phyloP scores from a whole-genome alignment of 2,888 invertebrate species.

The Cantharis rustica region DNA sequence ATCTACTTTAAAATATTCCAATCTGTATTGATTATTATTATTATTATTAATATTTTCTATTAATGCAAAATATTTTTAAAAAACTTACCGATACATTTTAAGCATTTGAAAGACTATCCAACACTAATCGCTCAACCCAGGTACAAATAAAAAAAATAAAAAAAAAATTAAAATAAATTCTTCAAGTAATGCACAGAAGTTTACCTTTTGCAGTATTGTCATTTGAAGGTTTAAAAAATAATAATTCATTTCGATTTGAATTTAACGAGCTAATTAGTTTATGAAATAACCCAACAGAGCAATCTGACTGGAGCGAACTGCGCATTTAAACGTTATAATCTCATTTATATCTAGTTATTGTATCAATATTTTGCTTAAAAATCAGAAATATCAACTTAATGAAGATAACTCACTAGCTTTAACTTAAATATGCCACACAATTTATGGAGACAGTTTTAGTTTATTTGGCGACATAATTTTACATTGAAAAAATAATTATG shows the following conservation, averaged over 20 bases:
- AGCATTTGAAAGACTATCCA: not conserved
- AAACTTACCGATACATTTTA: not conserved
- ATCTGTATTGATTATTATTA: not conserved
- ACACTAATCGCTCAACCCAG: not conserved
- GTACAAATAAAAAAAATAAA: not conserved
- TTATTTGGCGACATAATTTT: not conserved
- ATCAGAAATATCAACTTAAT: not conserved
- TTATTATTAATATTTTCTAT: too few species aligned
- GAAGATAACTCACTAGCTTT: not conserved
- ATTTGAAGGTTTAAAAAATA: not conserved
- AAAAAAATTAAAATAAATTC: not conserved
- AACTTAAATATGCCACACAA: not conserved
- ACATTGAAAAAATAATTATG: not conserved
- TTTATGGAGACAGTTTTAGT: not conserved
- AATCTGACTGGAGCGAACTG: conserved; percentile 1
- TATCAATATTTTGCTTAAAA: conserved; percentile 15
- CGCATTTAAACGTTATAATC: not conserved
- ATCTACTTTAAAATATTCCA: not conserved
- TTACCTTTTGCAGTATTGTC: not conserved
- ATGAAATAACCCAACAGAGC: not conserved
- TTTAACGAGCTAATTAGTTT: not conserved
- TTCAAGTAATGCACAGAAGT: not conserved
- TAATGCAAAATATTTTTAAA: not conserved
- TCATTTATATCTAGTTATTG: conserved; percentile 8
- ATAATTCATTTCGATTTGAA: not conserved